Base-by-base conservation (phyloP, 2,797 vertebrate species). In the Salmo trutta region DNA sequence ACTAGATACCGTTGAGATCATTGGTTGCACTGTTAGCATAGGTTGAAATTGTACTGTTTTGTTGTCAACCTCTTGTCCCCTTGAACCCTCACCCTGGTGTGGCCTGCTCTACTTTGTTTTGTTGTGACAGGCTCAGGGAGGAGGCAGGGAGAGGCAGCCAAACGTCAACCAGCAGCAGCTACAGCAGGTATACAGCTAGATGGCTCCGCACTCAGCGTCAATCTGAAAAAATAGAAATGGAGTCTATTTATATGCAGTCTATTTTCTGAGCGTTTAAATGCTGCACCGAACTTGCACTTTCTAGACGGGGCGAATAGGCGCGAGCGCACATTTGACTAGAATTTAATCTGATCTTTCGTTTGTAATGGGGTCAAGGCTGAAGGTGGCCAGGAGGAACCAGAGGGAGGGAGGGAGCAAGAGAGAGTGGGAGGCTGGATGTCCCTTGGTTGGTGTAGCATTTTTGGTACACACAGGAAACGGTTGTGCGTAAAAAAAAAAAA, bases 131-230 rank as follows among this genome's bases (percentile, higher is more conserved):
- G 59, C 79, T 90, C 87, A 95, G 84, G 92, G 80, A 86, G 91
- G 87, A 76, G 88, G 90, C 59, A 86, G 84, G 76, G 92, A 88
- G 74, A 82, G 91, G 31, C 92, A 92, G 52, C 89, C 92, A 81
- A 93, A 95, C 79, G 94, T 93, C 83, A 93, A 84, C 79, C 94
- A 94, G 81, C 93, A 94, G 75, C 95, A 96, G 59, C 88, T 94
- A 1, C 95, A 96, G 86, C 95, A 96, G 95, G 95, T 96, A 92
- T 88, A 82, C 77, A 83, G 52, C 66, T 75, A 70, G 82, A 67
- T 21, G 21, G 2, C 54, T 21, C 54, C 54, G n/a, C 54, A 19
- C 54, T 19, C 5, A n/a, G 14, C 17, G 2, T 17, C 53, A 15
- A 17, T 54, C n/a, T 66, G 24, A 66, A 66, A 66, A 14, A 7